A percentile compares a stretch with the other conserved stretches of the same genome.
Evolutionary conservation across 2,113 vertebrate species (phyloP).

Genomic region (Zosterops japonicus): DNA sequence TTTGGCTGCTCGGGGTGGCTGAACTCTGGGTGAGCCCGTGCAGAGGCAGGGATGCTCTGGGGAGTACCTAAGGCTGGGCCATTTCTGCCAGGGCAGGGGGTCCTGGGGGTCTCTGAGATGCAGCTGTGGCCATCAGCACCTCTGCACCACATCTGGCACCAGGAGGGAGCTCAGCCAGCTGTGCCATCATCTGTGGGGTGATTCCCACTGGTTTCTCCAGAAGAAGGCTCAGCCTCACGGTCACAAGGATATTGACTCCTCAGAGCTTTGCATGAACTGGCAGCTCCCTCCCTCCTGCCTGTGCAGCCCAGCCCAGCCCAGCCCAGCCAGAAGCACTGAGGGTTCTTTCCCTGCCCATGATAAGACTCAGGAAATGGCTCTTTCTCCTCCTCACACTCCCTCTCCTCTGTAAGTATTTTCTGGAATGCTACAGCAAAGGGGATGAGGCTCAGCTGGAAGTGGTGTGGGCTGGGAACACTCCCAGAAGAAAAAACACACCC

Average conservation of each 20-base stretch:
- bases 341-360: not conserved
- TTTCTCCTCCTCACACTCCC: not conserved
- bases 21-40: rapidly evolving
- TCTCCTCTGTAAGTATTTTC: not conserved
- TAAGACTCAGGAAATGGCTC: not conserved
- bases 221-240: not conserved
- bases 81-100: rapidly evolving
- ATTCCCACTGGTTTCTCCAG: not conserved
- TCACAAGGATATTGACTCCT: not conserved
- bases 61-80: rapidly evolving
- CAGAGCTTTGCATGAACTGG: not conserved
- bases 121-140: rapidly evolving
- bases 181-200: rapidly evolving
- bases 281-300: not conserved
- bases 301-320: not conserved
- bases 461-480: not conserved
- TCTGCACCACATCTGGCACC: not conserved
- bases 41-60: not conserved
- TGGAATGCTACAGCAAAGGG: not conserved
- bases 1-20: rapidly evolving
- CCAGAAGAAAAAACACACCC: not conserved
- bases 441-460: not conserved
- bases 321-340: not conserved
- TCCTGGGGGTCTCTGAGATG: rapidly evolving
- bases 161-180: not conserved